A percentile compares a stretch with the other conserved stretches of the same genome.
Evolutionary conservation across 2,113 vertebrate species (phyloP).

Genomic region (Ploceus nigricollis): DNA sequence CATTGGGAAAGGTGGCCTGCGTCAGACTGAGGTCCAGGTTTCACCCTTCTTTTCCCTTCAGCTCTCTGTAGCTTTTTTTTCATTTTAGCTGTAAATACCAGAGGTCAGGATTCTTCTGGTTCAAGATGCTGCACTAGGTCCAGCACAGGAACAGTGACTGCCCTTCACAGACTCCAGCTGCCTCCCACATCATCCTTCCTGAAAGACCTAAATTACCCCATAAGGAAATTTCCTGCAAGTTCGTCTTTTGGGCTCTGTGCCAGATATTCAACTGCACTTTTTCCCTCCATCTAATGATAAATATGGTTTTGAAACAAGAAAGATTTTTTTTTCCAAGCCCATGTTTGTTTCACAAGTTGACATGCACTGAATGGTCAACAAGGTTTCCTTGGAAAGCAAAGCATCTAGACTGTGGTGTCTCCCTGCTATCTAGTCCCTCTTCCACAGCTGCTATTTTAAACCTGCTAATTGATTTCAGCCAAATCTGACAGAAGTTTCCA

Average conservation of each 20-base stretch:
- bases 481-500: background rate
- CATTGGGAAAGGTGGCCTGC: background rate
- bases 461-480: background rate
- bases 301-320: background rate
- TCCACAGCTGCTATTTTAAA: background rate
- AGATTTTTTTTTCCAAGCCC: background rate
- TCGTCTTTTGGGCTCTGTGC: background rate
- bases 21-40: background rate
- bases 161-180: background rate
- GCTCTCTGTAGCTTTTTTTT: background rate
- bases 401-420: background rate
- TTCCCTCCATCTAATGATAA: background rate
- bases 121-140: background rate
- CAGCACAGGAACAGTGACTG: background rate
- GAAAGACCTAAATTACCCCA: background rate
- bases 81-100: background rate
- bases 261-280: background rate
- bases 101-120: background rate
- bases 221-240: background rate
- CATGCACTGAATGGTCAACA: background rate
- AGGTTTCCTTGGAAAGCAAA: background rate
- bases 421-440: background rate
- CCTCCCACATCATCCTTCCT: background rate
- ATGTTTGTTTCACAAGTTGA: background rate
- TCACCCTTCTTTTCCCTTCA: background rate